These are phyloP conservation scores for Panthera uncia DNA, from an alignment of 2,113 vertebrate genomes.

Conservation along the genomic window DNA sequence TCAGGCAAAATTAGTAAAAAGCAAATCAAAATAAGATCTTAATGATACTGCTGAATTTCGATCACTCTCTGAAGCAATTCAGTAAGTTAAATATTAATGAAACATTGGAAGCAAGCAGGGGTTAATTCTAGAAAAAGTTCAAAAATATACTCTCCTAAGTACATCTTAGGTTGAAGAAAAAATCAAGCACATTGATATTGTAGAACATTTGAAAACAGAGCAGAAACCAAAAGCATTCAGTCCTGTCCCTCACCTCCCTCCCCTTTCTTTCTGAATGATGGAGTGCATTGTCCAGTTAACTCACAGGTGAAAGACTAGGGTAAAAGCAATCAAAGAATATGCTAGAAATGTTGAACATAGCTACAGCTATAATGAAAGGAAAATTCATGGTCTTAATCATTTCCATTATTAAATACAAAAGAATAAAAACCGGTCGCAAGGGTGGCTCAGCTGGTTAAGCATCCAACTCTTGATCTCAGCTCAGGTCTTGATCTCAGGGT, in stretches of 20 bases:
- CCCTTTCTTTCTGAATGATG: too few relatives aligned
- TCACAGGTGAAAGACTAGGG: neutral
- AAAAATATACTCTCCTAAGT: neutral
- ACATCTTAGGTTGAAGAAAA: neutral
- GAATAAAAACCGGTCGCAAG: neutral
- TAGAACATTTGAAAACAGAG: neutral
- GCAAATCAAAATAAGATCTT: neutral
- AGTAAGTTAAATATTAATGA: constrained; percentile 5
- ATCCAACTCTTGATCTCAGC: too few relatives aligned
- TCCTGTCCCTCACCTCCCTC: neutral
- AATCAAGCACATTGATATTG: neutral
- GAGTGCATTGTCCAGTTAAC: neutral
- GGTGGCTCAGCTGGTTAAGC: too few relatives aligned
- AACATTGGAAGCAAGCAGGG: neutral
- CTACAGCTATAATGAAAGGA: neutral
- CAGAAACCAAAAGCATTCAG: neutral
- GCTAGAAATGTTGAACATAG: neutral
- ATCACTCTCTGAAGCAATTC: neutral
- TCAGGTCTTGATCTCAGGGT: too few relatives aligned
- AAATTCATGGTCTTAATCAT: neutral
- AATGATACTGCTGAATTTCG: neutral
- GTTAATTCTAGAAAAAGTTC: neutral
- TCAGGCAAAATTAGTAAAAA: neutral
- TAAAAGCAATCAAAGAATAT: neutral
- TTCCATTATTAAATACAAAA: neutral